Conservation (phyloP, 1,140 invertebrate genomes). For the Steinernema feltiae region DNA sequence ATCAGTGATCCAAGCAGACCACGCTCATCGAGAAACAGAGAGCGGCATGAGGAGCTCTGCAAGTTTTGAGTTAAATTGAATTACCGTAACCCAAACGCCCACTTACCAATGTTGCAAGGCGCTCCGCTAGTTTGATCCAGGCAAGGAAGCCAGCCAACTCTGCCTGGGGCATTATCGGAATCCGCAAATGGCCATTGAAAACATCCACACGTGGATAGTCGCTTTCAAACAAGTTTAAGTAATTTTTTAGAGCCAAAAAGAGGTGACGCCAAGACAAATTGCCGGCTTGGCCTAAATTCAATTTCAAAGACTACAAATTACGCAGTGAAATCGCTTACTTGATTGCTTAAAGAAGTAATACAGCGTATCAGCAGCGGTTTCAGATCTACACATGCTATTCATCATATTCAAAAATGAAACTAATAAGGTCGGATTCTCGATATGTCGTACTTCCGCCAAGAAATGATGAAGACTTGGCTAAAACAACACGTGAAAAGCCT, state of each 20-base stretch:
- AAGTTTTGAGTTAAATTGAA: neutral
- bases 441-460: no score
- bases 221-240: neutral
- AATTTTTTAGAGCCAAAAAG: neutral
- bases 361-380: neutral
- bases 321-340: neutral
- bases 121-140: neutral
- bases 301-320: neutral
- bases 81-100: neutral
- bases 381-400: neutral
- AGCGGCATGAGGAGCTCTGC: neutral
- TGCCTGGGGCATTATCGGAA: neutral
- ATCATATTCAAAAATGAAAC: no score
- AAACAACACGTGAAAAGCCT: no score
- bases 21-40: neutral
- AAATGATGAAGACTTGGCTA: constrained; percentile 1
- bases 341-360: neutral
- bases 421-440: no score
- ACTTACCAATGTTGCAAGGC: neutral
- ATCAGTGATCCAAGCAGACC: neutral
- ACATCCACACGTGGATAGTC: neutral
- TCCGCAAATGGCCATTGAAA: neutral
- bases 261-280: neutral
- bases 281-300: neutral
- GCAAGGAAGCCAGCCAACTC: neutral